phyloP scores from a whole-genome alignment of 2,113 vertebrate genomes.

The Podarcis muralis region DNA sequence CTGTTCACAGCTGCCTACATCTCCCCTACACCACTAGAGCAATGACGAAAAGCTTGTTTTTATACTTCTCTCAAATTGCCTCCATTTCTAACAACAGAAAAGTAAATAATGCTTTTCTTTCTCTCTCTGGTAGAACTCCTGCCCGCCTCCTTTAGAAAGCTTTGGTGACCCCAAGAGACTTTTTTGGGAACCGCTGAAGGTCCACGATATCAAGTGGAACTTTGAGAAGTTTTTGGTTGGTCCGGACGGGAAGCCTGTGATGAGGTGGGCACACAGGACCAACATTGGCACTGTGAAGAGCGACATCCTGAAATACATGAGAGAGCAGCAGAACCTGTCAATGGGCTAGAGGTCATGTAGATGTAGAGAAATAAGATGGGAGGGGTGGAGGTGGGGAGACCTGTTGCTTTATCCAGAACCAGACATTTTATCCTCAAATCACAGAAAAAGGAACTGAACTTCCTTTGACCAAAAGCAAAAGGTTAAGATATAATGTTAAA shows the following conservation, averaged over 20 bases:
- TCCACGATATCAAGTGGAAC: slow-evolving; percentile 96
- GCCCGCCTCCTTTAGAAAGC: slow-evolving; percentile 83
- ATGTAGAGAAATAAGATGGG: background rate
- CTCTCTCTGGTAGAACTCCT: slow-evolving; percentile 78
- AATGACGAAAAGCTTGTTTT: background rate
- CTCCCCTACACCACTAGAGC: background rate
- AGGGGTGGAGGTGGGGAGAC: background rate
- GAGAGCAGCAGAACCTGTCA: background rate
- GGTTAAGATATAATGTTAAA: background rate
- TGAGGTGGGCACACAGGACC: slow-evolving; percentile 88
- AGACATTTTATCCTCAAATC: background rate
- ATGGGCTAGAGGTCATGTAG: background rate
- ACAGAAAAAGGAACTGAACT: background rate
- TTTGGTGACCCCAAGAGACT: slow-evolving; percentile 80
- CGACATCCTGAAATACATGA: slow-evolving; percentile 77
- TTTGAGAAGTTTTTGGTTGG: slow-evolving; percentile 97
- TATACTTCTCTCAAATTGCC: background rate
- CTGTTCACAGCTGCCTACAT: background rate
- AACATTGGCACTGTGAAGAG: slow-evolving; percentile 74
- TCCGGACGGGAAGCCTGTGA: slow-evolving; percentile 81
- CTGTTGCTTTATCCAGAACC: slow-evolving; percentile 6
- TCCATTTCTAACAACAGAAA: background rate
- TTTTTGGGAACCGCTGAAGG: slow-evolving; percentile 90
- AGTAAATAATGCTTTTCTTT: background rate
- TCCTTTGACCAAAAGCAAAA: background rate